Base-by-base conservation (phyloP, 2,797 vertebrate genomes). In the Mus caroli region DNA sequence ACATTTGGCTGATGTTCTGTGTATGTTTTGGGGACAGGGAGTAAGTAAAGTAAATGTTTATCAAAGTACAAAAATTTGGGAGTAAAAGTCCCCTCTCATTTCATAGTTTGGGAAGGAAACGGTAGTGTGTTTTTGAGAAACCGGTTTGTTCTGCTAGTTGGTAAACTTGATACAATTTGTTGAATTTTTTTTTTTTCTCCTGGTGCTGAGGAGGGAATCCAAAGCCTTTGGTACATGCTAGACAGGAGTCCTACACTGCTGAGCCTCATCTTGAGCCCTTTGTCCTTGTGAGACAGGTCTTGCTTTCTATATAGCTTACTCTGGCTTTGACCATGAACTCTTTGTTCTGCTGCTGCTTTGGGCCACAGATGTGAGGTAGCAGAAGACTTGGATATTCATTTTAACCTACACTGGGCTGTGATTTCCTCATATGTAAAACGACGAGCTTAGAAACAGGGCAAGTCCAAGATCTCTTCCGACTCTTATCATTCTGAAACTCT, bases 91-190 rank as follows among this genome's bases (percentile, higher is more conserved):
- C 31, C 17, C 37, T n/a, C 71, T 93, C 77, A 43, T 83, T 20
- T 83, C 40, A 69, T 20, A 75, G 22, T 75, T 43, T 76, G 88
- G 79, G 83, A 90, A 92, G 82, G 83, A 95, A 88, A 76, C 87
- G 40, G 22, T 46, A 71, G 37, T 93, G 3, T 64, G 46, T 56
- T 90, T 94, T 77, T 31, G 78, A 94, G 78, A 93, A 88, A 92
- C 17, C 43, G 40, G 15, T 82, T 73, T 34, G 22, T 73, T 75
- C 69, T 88, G 69, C 50, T 79, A 90, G 71, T 75, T 80, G 64
- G 64, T 52, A 84, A 91, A 60, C 8, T 76, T 77, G 64, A 62
- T 43, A 11, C 58, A 58, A 46, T 50, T 56, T 62, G 46, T 64
- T n/a, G 7, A 12, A 8, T 96, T 84, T 13, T 28, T n/a, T 76